Percentiles rank a stretch among this genome's conserved stretches.
These are phyloP conservation scores for Falco rusticolus DNA, from an alignment of 2,797 vertebrate species.

Conservation along the genomic window DNA sequence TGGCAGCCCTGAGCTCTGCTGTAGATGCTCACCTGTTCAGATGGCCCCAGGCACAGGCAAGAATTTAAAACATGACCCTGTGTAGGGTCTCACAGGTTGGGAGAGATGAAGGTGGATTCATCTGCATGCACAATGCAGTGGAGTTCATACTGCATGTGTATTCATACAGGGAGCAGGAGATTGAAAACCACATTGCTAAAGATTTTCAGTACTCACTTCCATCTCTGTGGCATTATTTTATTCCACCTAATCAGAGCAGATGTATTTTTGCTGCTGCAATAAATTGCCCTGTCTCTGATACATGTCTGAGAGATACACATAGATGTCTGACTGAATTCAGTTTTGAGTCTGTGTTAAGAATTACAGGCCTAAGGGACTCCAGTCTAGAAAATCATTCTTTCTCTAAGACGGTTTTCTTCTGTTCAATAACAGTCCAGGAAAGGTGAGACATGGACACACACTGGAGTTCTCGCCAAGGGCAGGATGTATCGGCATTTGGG, in stretches of 20 bases:
- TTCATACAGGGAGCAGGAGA: neutral
- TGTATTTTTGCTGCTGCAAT: slow-evolving; percentile 14
- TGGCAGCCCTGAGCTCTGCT: neutral
- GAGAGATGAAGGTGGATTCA: neutral
- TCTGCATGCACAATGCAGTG: neutral
- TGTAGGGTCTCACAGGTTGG: neutral
- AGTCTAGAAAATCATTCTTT: neutral
- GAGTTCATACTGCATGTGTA: neutral
- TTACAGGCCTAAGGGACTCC: neutral
- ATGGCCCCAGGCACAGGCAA: neutral
- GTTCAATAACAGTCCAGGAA: neutral
- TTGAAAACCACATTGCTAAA: neutral
- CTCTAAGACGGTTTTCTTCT: neutral
- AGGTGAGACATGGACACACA: neutral
- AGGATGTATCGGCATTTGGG: neutral
- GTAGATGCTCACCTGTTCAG: neutral
- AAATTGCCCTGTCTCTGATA: slow-evolving; percentile 11
- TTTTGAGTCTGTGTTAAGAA: neutral
- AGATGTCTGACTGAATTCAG: slow-evolving; percentile 1
- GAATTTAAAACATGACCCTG: neutral
- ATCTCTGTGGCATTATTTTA: slow-evolving; percentile 1
- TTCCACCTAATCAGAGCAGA: slow-evolving; percentile 13
- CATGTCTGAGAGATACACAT: neutral
- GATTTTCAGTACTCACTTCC: neutral
- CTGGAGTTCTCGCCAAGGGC: neutral